Conservation (phyloP, 2,797 vertebrate species). For the Ptychadena robeensis region DNA sequence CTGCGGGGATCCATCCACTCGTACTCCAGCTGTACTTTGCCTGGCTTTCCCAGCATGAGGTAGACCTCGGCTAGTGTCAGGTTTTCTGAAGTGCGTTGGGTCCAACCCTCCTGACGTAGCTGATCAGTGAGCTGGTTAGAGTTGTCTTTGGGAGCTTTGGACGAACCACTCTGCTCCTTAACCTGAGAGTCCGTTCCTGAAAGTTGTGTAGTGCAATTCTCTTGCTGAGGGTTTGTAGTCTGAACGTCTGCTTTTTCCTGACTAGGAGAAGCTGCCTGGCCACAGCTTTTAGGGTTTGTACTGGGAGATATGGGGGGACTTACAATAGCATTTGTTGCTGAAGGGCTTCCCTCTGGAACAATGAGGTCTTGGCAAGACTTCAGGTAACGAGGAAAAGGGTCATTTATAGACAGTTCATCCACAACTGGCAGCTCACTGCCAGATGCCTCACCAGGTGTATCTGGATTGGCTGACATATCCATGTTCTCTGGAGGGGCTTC, state of each 20-base stretch:
- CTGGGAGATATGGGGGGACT: constrained; percentile 65
- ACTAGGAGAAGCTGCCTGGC: constrained; percentile 60
- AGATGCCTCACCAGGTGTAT: background rate
- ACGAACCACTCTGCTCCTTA: constrained; percentile 68
- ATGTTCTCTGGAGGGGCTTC: constrained; percentile 66
- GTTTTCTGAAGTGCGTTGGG: constrained; percentile 84
- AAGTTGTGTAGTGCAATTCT: constrained; percentile 68
- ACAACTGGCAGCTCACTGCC: constrained; percentile 67
- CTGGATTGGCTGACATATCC: constrained; percentile 36
- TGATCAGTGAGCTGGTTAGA: constrained; percentile 79
- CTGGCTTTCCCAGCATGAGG: constrained; percentile 98
- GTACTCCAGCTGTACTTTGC: constrained; percentile 94
- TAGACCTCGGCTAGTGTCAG: constrained; percentile 98
- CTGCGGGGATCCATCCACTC: constrained; percentile 86
- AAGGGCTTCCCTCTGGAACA: constrained; percentile 75
- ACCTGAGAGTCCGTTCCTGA: constrained; percentile 75
- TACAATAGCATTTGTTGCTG: constrained; percentile 62
- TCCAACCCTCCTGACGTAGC: constrained; percentile 93
- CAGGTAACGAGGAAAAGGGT: constrained; percentile 79
- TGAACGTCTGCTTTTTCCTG: constrained; percentile 67
- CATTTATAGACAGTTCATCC: constrained; percentile 77
- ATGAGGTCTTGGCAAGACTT: constrained; percentile 79
- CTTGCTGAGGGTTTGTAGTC: constrained; percentile 62
- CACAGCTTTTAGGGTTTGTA: background rate
- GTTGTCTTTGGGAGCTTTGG: constrained; percentile 73